Percentiles rank a stretch among this genome's conserved stretches.
Conservation (phyloP, 1,140 invertebrate genomes). For the Myzus persicae region DNA sequence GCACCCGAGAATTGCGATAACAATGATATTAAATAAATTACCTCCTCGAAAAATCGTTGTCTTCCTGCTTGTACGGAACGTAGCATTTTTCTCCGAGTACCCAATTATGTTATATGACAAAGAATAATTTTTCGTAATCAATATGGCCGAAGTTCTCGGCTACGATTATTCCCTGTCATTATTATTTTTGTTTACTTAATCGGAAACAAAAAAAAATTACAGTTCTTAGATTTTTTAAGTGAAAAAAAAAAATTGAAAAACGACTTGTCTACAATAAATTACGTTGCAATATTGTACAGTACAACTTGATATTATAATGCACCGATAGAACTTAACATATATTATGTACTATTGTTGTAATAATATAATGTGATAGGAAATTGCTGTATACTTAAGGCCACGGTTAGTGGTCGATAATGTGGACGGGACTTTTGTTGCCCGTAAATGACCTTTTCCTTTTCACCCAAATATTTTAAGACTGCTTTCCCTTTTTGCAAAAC, state of each 20-base stretch:
- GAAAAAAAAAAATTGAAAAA: background rate
- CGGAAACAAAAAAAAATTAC: background rate
- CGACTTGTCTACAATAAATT: too few relatives aligned
- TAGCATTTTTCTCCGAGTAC: background rate
- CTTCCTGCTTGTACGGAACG: background rate
- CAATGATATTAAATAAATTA: slow-evolving; percentile 2
- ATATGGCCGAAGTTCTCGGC: background rate
- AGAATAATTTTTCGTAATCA: background rate
- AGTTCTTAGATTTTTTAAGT: background rate
- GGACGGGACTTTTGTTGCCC: background rate
- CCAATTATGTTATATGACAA: background rate
- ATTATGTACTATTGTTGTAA: background rate
- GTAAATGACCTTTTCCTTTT: background rate
- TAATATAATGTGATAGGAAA: background rate
- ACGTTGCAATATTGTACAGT: too few relatives aligned
- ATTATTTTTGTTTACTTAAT: background rate
- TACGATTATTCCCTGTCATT: background rate
- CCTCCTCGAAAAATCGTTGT: background rate
- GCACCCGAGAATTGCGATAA: background rate
- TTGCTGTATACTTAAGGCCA: background rate
- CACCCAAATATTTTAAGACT: background rate
- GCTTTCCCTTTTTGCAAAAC: background rate
- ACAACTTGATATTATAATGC: too few relatives aligned
- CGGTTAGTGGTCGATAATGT: background rate
- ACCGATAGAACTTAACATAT: too few relatives aligned